These are phyloP conservation scores for Protobothrops mucrosquamatus DNA, from an alignment of 2,113 vertebrate species.

Conservation along the genomic window DNA sequence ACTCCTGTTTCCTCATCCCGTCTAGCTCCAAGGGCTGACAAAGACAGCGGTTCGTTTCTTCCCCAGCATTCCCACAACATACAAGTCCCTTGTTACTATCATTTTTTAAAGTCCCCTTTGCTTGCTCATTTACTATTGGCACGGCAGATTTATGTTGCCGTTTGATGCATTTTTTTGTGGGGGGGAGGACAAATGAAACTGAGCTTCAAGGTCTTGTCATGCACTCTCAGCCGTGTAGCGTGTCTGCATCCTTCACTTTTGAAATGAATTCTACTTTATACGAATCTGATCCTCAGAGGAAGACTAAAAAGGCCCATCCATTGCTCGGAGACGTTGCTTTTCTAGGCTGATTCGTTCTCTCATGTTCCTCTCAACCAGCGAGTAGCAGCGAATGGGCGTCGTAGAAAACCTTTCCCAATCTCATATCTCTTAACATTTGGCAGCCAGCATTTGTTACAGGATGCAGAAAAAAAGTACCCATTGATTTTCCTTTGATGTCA, in stretches of 20 bases:
- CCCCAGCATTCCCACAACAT: neutral
- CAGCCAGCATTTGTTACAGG: slow-evolving; percentile 16
- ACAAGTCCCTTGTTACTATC: neutral
- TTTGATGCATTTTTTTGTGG: neutral
- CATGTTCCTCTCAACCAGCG: neutral
- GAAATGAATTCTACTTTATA: slow-evolving; percentile 2
- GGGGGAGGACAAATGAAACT: neutral
- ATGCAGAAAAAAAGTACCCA: slow-evolving; percentile 17
- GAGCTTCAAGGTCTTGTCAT: neutral
- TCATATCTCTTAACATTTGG: slow-evolving; percentile 8
- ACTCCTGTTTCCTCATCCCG: neutral
- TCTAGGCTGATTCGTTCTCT: neutral
- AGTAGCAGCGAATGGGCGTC: fast-evolving
- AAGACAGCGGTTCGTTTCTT: neutral
- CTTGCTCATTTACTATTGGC: neutral
- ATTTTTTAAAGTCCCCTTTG: neutral
- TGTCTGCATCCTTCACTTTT: neutral
- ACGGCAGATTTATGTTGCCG: neutral
- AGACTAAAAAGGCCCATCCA: neutral
- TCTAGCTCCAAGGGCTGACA: neutral
- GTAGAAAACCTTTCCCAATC: neutral
- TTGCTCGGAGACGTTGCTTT: neutral
- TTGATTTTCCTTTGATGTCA: slow-evolving; percentile 17
- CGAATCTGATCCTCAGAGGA: neutral
- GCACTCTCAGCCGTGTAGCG: neutral